A percentile compares a stretch with the other conserved stretches of the same genome.
These are phyloP conservation scores for Lasiurus cinereus DNA, from an alignment of 2,113 vertebrate species.

Conservation along the genomic window DNA sequence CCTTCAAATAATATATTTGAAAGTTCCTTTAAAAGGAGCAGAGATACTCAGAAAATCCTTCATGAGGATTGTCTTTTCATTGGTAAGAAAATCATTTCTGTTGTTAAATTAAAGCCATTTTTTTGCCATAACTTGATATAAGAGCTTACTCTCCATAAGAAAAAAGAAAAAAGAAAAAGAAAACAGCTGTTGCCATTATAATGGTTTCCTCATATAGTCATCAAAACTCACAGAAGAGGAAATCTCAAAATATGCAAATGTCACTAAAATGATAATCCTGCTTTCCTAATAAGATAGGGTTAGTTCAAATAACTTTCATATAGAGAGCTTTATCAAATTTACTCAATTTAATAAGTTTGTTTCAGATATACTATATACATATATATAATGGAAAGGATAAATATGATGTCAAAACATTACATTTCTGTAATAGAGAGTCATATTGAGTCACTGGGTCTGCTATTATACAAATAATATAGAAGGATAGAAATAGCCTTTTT, in stretches of 20 bases:
- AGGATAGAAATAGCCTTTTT: not conserved
- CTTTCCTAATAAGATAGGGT: not conserved
- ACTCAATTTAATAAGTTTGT: not conserved
- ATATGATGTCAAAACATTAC: not conserved
- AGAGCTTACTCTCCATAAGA: not conserved
- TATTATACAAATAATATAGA: not conserved
- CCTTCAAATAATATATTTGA: not conserved
- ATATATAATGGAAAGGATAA: not conserved
- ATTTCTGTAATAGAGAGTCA: not conserved
- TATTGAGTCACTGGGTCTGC: not conserved
- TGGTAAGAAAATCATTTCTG: not conserved
- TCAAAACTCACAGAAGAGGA: not conserved
- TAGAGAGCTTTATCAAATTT: not conserved
- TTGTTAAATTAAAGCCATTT: not conserved
- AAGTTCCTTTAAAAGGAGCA: not conserved
- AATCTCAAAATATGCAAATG: not conserved
- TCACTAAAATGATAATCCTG: not conserved
- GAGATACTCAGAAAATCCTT: not conserved
- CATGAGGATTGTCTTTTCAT: not conserved
- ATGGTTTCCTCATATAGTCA: not conserved
- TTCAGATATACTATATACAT: not conserved
- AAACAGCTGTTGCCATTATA: not conserved
- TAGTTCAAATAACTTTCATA: conserved; percentile 10
- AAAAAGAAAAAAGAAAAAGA: not conserved
- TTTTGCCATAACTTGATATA: not conserved